Conservation (phyloP, 1,140 invertebrate genomes). For the Lutraria rhynchaena region DNA sequence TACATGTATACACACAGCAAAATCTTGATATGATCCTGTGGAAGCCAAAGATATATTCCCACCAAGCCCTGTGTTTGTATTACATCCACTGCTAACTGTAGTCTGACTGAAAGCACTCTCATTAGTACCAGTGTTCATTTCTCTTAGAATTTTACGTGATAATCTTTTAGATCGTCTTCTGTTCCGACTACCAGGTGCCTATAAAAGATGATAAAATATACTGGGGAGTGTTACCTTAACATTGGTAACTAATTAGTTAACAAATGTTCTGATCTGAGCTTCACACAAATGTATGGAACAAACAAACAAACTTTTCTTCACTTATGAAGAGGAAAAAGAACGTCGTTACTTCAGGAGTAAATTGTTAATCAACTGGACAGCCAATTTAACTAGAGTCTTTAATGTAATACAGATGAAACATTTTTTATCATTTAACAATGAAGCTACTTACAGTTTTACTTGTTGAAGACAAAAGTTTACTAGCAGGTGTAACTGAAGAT, state of each 20-base stretch:
- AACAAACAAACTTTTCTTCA: too few species aligned
- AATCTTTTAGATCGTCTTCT: conserved; percentile 61
- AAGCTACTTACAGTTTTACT: conserved; percentile 54
- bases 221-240: too few species aligned
- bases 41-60: conserved; percentile 65
- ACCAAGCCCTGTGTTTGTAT: conserved; percentile 41
- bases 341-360: too few species aligned
- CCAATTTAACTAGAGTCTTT: too few species aligned
- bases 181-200: conserved; percentile 66
- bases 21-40: conserved; percentile 71
- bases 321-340: too few species aligned
- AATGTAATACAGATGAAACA: too few species aligned
- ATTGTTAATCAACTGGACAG: too few species aligned
- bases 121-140: conserved; percentile 57
- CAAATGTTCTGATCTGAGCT: too few species aligned
- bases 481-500: conserved; percentile 27
- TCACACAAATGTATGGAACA: too few species aligned
- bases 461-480: conserved; percentile 14
- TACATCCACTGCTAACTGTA: conserved; percentile 64
- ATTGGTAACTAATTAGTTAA: too few species aligned
- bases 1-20: conserved; percentile 70
- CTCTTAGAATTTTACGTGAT: conserved; percentile 62
- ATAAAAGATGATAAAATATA: too few species aligned
- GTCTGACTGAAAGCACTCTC: conserved; percentile 67
- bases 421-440: too few species aligned